These are phyloP conservation scores for Eupristina koningsbergeri DNA, from an alignment of 1,140 invertebrate species.

Conservation along the genomic window DNA sequence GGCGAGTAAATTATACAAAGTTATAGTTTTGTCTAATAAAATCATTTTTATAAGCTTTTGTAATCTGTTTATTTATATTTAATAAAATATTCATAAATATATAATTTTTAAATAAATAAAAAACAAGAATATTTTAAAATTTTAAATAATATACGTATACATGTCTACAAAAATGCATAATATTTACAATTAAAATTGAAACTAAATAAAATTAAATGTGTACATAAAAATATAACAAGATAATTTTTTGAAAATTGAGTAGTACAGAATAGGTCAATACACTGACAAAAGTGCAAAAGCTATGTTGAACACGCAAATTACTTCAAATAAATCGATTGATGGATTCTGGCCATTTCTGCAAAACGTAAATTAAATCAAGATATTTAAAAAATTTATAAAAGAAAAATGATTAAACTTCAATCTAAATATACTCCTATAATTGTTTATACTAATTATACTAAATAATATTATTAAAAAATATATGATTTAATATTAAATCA, in stretches of 20 bases:
- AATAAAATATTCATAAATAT: too few relatives aligned
- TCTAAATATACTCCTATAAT: too few relatives aligned
- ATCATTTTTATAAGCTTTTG: too few relatives aligned
- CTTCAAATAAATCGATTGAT: conserved; percentile 63
- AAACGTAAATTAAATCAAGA: conserved; percentile 63
- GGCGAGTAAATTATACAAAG: too few relatives aligned
- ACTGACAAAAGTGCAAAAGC: background rate
- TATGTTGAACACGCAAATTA: conserved; percentile 57
- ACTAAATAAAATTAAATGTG: background rate
- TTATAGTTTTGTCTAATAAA: too few relatives aligned
- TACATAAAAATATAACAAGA: background rate
- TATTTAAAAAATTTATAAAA: background rate
- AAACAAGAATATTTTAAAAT: too few relatives aligned
- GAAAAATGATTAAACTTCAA: background rate
- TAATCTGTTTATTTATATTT: too few relatives aligned
- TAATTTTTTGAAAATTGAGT: background rate
- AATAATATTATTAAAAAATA: too few relatives aligned
- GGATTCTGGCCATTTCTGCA: conserved; percentile 69
- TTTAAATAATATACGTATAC: background rate
- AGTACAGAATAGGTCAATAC: too few relatives aligned
- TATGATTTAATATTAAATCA: too few relatives aligned
- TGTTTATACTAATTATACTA: too few relatives aligned
- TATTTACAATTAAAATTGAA: background rate
- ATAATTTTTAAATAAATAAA: background rate
- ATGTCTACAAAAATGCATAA: background rate